phyloP scores from a whole-genome alignment of 1,140 invertebrate species.

The Cyclargus thomasi region DNA sequence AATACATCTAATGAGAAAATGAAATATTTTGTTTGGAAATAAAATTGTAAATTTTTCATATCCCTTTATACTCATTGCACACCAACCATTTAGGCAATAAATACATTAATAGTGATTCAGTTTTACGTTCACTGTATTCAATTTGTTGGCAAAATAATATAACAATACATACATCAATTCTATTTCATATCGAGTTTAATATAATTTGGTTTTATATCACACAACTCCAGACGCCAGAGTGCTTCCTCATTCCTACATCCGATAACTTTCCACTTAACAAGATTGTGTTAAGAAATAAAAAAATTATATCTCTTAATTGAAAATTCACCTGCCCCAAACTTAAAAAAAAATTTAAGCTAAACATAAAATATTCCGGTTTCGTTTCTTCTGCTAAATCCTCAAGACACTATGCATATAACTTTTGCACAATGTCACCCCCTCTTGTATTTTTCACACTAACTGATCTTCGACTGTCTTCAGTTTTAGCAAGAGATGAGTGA shows the following conservation, averaged over 20 bases:
- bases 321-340: too few relatives aligned
- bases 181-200: background rate
- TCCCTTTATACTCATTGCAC: background rate
- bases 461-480: too few relatives aligned
- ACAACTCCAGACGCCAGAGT: background rate
- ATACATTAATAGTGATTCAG: background rate
- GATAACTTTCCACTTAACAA: background rate
- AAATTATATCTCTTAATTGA: background rate
- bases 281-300: background rate
- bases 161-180: background rate
- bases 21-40: background rate
- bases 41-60: constrained; percentile 4
- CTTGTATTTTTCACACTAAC: too few relatives aligned
- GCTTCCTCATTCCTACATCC: background rate
- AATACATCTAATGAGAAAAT: background rate
- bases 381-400: too few relatives aligned
- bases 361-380: too few relatives aligned
- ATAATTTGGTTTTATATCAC: constrained; percentile 1
- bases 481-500: too few relatives aligned
- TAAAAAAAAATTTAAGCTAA: too few relatives aligned
- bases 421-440: too few relatives aligned
- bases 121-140: too few relatives aligned
- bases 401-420: too few relatives aligned
- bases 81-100: background rate
- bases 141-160: background rate